Conservation (phyloP, 2,797 vertebrate species). For the Tenualosa ilisha region DNA sequence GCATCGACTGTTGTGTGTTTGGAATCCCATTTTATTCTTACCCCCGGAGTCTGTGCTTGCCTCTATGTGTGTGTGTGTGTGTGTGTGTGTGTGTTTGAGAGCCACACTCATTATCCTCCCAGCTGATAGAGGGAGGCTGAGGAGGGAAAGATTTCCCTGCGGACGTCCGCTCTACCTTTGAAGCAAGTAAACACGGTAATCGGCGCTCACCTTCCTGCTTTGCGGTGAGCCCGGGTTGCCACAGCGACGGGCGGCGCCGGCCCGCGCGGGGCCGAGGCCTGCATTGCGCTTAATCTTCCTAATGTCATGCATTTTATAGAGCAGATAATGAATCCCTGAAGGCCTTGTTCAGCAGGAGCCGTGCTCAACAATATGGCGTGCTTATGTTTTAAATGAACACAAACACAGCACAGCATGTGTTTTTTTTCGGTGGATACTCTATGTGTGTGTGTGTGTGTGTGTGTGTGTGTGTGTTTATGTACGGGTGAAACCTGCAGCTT, state of each 20-base stretch:
- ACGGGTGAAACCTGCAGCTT: neutral
- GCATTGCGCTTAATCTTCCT: constrained; percentile 60
- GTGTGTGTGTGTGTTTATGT: neutral
- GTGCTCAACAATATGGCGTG: constrained; percentile 65
- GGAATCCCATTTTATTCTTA: constrained; percentile 4
- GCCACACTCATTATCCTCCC: constrained; percentile 46
- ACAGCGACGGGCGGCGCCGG: constrained; percentile 29
- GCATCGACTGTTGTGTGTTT: constrained; percentile 50
- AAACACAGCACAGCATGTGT: constrained; percentile 45
- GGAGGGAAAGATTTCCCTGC: constrained; percentile 36
- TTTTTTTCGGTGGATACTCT: neutral
- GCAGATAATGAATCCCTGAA: constrained; percentile 68
- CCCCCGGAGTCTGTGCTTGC: constrained; percentile 22
- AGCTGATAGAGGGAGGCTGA: constrained; percentile 39
- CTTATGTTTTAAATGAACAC: constrained; percentile 61
- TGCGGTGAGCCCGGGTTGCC: constrained; percentile 35
- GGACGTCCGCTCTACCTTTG: constrained; percentile 46
- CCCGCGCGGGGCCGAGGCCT: constrained; percentile 53
- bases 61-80: neutral
- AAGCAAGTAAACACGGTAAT: constrained; percentile 55
- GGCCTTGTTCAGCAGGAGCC: constrained; percentile 69
- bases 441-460: neutral
- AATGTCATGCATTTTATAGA: constrained; percentile 72
- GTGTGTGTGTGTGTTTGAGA: constrained; percentile 32
- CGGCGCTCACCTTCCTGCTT: constrained; percentile 38